Evolutionary conservation across 64 coral and sea anemone genomes (phyloP).

Genomic region (Catalaphyllia jardinei): DNA sequence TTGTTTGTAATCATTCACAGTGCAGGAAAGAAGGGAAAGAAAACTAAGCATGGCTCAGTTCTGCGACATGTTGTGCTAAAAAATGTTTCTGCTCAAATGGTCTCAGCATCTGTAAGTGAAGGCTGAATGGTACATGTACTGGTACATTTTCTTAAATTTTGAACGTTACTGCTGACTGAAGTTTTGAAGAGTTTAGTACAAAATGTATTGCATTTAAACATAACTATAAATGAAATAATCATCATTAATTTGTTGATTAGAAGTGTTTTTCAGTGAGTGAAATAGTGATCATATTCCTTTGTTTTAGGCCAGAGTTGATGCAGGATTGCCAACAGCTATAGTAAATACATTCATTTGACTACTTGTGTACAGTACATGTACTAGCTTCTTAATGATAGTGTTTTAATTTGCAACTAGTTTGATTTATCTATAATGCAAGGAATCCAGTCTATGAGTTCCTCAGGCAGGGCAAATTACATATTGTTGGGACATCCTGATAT

Average conservation of each 20-base stretch:
- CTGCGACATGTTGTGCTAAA: constrained; percentile 89
- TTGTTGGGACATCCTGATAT: too few species aligned
- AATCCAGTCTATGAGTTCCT: too few species aligned
- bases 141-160: not conserved
- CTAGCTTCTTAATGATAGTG: not conserved
- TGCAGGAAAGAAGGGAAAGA: constrained; percentile 53
- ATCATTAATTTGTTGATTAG: too few species aligned
- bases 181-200: too few species aligned
- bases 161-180: too few species aligned
- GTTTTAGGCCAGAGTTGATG: constrained; percentile 93
- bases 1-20: constrained; percentile 9
- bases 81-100: constrained; percentile 90
- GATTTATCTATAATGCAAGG: too few species aligned
- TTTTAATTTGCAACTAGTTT: too few species aligned
- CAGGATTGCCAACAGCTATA: constrained; percentile 97
- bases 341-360: constrained; percentile 28
- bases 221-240: too few species aligned
- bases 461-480: too few species aligned
- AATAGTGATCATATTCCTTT: not conserved
- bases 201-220: too few species aligned
- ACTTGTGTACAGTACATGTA: not conserved
- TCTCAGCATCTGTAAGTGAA: constrained; percentile 93
- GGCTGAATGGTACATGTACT: not conserved
- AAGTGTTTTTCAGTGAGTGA: too few species aligned
- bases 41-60: constrained; percentile 90